Evolutionary conservation across 2,888 invertebrate species (phyloP).

Genomic region (Lamellibrachia satsuma): DNA sequence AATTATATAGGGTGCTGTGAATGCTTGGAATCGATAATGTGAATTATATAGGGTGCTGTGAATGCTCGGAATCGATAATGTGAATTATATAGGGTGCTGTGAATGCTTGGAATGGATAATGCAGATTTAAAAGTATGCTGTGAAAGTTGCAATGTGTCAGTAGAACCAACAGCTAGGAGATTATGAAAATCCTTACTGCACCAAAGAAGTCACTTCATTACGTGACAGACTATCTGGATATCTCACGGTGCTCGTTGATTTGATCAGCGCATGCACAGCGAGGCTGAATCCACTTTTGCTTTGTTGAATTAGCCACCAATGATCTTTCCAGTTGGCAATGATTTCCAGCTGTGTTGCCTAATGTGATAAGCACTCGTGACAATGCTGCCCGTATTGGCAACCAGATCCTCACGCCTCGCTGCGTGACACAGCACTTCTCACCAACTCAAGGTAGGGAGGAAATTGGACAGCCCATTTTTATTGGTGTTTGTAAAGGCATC

Average conservation of each 20-base stretch:
- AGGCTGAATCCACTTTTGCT: not conserved
- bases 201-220: not conserved
- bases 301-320: constrained; percentile 2
- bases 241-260: not conserved
- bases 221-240: not conserved
- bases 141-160: not conserved
- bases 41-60: not conserved
- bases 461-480: not conserved
- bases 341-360: not conserved
- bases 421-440: not conserved
- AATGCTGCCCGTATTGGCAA: not conserved
- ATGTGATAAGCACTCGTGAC: constrained; percentile 9
- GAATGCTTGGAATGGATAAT: not conserved
- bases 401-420: not conserved
- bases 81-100: not conserved
- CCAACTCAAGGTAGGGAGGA: not conserved
- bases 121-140: too few relatives aligned
- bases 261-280: not conserved
- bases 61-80: not conserved
- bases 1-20: not conserved
- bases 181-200: not conserved
- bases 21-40: not conserved
- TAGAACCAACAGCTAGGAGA: not conserved
- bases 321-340: not conserved
- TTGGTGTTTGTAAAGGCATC: not conserved